A percentile compares a stretch with the other conserved stretches of the same genome.
These are phyloP conservation scores for Ciconia boyciana DNA, from an alignment of 2,113 vertebrate species.

Conservation along the genomic window DNA sequence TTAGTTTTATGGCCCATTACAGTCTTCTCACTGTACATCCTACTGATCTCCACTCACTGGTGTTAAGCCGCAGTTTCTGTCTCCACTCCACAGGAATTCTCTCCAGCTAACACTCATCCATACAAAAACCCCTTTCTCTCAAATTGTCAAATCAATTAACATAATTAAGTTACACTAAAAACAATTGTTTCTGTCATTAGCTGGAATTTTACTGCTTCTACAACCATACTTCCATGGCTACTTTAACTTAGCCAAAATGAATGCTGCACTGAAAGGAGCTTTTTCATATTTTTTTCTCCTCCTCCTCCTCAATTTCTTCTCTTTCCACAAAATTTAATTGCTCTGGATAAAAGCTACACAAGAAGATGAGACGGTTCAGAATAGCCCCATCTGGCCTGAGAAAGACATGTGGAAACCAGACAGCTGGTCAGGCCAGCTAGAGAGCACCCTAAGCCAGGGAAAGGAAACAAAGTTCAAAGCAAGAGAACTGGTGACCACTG, in stretches of 20 bases:
- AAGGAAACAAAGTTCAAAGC: not conserved
- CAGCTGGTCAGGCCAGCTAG: not conserved
- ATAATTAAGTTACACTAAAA: constrained; percentile 48
- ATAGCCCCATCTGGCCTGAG: rapidly evolving
- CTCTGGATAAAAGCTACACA: not conserved
- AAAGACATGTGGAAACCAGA: not conserved
- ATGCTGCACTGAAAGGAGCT: not conserved
- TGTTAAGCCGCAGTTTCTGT: constrained; percentile 23
- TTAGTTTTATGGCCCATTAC: constrained; percentile 62
- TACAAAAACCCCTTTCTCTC: not conserved
- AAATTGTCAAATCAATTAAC: constrained; percentile 50
- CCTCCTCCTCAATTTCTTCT: not conserved
- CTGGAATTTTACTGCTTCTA: not conserved
- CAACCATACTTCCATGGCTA: not conserved
- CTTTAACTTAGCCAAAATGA: not conserved
- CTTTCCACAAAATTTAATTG: not conserved
- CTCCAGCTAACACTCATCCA: constrained; percentile 40
- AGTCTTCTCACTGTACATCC: constrained; percentile 42
- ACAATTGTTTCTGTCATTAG: constrained; percentile 25
- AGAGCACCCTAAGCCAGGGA: not conserved
- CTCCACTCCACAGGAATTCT: constrained; percentile 33
- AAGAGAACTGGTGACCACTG: not conserved
- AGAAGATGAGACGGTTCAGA: not conserved
- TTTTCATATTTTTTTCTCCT: not conserved
- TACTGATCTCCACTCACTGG: constrained; percentile 21